phyloP scores from a whole-genome alignment of 2,113 vertebrate species.

The Leucosticte australis region DNA sequence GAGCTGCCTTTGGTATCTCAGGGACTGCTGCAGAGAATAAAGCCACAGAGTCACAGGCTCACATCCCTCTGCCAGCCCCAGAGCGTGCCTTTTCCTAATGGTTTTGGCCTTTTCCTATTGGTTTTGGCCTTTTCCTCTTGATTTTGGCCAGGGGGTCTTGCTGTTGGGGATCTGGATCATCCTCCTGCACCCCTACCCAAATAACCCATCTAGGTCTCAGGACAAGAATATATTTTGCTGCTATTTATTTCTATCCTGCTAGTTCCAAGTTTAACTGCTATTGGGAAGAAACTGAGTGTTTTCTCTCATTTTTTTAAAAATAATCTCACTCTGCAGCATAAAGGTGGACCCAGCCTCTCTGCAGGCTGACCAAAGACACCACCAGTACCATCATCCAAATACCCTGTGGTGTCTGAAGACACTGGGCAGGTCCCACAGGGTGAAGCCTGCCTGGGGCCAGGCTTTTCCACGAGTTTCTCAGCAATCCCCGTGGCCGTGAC shows the following conservation, averaged over 20 bases:
- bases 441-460: background rate
- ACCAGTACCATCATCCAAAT: background rate
- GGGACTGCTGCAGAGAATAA: background rate
- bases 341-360: background rate
- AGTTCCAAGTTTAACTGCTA: accelerated
- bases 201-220: background rate
- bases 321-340: accelerated
- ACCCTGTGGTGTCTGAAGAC: background rate
- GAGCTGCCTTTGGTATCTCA: background rate
- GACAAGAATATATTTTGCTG: background rate
- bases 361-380: background rate
- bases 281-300: background rate
- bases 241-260: background rate
- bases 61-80: background rate
- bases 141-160: background rate
- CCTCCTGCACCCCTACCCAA: background rate
- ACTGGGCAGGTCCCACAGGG: background rate
- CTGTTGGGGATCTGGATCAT: background rate
- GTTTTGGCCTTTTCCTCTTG: background rate
- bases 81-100: accelerated
- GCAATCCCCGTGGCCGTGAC: accelerated
- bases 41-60: background rate
- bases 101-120: background rate
- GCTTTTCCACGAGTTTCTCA: background rate
- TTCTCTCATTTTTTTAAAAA: background rate